Evolutionary conservation across 2,888 invertebrate species (phyloP), one percentile per base, ranked within the genome.

Genomic region (Schrankia costaestrigalis): DNA sequence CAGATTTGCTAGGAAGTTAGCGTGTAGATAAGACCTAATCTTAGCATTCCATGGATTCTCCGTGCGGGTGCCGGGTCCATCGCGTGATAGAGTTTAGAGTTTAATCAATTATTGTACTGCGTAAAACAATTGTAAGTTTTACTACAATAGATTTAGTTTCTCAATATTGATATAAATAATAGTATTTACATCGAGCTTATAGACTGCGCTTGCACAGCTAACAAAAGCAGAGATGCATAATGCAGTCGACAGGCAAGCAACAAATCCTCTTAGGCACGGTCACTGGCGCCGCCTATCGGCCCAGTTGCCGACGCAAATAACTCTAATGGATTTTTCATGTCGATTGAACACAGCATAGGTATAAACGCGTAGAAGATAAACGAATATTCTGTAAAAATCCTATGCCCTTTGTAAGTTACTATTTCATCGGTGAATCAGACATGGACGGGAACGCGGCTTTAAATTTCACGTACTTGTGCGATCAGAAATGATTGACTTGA

Each of bases 241-340:
- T 69, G 65, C 62, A 64, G 58, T 58, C 56, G 42, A 51, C 63
- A 63, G 63, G 56, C 66, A 67, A 69, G 75, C 72, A 72, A 72
- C 80, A 80, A 84, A 87, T 85, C 86, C 82, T 73, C 78, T 87
- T 85, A 85, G 62, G 67, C 67, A 84, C 81, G 85, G 84, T 83
- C 83, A 85, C 77, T 78, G 78, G 56, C 72, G 70, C 64, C 73
- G 78, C 72, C 72, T 71, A 65, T 70, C 62, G 63, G 66, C 66
- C 66, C 62, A 58, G 58, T 64, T 56, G 68, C 71, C 70, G 69
- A 69, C 70, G 71, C 75, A 79, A 79, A 78, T 74, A 77, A 77
- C 71, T 76, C 73, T 84, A 85, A 85, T 86, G 85, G 85, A 77
- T 85, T 84, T 85, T 85, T 85, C 85, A 81, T 86, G 85, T 85